Conservation (phyloP, 2,888 invertebrate species). For the Julus scandinavius region DNA sequence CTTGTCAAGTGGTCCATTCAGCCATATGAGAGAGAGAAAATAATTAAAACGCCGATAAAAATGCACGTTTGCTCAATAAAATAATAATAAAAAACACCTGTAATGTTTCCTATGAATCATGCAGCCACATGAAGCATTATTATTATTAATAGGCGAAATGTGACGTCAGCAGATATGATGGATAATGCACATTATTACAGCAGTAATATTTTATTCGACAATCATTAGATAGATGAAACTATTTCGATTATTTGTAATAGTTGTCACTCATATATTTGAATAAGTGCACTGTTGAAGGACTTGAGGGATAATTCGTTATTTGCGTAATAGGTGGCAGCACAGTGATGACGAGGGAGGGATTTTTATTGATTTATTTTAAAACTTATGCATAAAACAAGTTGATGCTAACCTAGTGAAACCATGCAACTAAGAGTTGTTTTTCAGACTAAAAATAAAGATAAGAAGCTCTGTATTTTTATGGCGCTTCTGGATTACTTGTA, state of each 20-base stretch:
- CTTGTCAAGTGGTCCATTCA: slow-evolving; percentile 15
- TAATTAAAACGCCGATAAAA: slow-evolving; percentile 50
- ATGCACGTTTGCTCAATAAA: slow-evolving; percentile 45
- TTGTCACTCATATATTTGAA: background rate
- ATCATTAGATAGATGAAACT: slow-evolving; percentile 37
- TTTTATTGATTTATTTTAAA: slow-evolving; percentile 35
- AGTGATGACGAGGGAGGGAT: background rate
- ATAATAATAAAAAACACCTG: slow-evolving; percentile 48
- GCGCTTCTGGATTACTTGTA: background rate
- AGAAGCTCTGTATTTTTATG: background rate
- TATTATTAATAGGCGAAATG: slow-evolving; percentile 41
- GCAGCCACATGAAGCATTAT: slow-evolving; percentile 3
- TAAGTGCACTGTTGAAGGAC: background rate
- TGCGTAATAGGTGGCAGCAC: slow-evolving; percentile 43
- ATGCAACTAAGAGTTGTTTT: background rate
- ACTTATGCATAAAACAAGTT: slow-evolving; percentile 6
- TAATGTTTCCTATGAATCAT: slow-evolving; percentile 51
- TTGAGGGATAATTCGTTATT: background rate
- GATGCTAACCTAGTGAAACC: background rate
- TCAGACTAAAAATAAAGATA: background rate
- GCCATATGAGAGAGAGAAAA: slow-evolving; percentile 13
- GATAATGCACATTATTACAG: slow-evolving; percentile 1
- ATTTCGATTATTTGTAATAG: slow-evolving; percentile 6
- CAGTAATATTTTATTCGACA: slow-evolving; percentile 46
- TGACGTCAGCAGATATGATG: slow-evolving; percentile 48